Conservation (phyloP, 2,113 vertebrate species). For the Tragelaphus imberbis region DNA sequence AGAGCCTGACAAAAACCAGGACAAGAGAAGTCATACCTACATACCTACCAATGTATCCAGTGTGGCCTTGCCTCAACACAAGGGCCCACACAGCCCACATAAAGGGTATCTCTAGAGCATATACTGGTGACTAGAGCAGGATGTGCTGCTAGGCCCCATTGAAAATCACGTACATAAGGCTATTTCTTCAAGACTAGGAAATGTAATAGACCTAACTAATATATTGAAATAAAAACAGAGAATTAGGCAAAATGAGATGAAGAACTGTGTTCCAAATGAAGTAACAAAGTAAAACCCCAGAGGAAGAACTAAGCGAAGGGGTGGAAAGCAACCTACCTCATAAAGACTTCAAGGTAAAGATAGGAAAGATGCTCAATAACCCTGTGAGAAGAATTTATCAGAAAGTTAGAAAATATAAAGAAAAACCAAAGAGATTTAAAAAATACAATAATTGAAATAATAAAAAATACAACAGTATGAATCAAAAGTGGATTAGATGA, state of each 20-base stretch:
- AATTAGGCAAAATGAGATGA: background rate
- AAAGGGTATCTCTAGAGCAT: background rate
- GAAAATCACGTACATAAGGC: background rate
- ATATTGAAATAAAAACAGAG: background rate
- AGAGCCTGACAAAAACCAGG: background rate
- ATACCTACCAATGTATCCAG: background rate
- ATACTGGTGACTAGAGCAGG: background rate
- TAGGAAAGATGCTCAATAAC: background rate
- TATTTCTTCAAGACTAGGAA: background rate
- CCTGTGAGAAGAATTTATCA: background rate
- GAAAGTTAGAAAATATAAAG: background rate
- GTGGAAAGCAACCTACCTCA: background rate
- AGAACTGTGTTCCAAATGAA: background rate
- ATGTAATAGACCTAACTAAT: background rate
- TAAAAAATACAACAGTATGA: background rate
- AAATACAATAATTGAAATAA: background rate
- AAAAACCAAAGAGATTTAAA: background rate
- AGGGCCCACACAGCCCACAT: background rate
- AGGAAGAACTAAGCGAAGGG: background rate
- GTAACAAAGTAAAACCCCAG: background rate
- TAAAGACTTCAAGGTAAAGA: background rate
- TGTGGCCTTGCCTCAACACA: background rate
- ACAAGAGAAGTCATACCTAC: background rate
- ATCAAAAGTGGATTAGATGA: background rate
- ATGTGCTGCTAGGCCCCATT: background rate